These are phyloP conservation scores for Polypterus senegalus DNA, from an alignment of 2,113 vertebrate species.

Conservation along the genomic window DNA sequence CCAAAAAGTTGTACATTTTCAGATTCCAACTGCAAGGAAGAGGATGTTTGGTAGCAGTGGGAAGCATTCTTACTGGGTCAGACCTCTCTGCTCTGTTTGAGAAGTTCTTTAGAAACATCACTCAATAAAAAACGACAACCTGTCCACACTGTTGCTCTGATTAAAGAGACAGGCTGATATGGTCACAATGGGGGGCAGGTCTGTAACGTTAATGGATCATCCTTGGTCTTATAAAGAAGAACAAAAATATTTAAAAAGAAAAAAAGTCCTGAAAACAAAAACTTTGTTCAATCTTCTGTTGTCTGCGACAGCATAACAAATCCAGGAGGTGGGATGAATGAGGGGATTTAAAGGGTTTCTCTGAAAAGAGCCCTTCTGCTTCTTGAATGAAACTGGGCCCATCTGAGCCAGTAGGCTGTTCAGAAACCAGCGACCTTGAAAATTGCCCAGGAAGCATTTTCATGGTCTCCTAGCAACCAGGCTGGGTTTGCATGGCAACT, in stretches of 20 bases:
- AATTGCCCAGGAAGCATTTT: constrained; percentile 62
- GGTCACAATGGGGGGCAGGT: too few relatives aligned
- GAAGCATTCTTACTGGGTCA: too few relatives aligned
- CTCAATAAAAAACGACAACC: too few relatives aligned
- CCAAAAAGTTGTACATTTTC: too few relatives aligned
- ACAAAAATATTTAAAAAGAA: constrained; percentile 8
- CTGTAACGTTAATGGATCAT: too few relatives aligned
- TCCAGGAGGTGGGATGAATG: constrained; percentile 53
- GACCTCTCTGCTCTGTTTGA: too few relatives aligned
- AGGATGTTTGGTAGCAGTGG: too few relatives aligned
- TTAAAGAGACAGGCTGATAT: too few relatives aligned
- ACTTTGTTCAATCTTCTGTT: constrained; percentile 42
- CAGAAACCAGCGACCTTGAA: constrained; percentile 63
- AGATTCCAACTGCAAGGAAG: too few relatives aligned
- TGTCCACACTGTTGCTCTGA: too few relatives aligned
- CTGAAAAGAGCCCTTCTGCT: constrained; percentile 54
- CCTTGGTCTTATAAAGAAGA: not conserved
- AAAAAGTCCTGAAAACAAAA: constrained; percentile 20
- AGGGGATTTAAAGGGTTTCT: constrained; percentile 46
- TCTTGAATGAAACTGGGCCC: constrained; percentile 49
- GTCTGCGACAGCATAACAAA: constrained; percentile 47
- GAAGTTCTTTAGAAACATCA: too few relatives aligned
- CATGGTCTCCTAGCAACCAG: constrained; percentile 56
- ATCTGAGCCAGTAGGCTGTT: constrained; percentile 53
- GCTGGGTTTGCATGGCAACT: constrained; percentile 51